phyloP scores from a whole-genome alignment of 2,888 invertebrate genomes.

The Tipula unca region DNA sequence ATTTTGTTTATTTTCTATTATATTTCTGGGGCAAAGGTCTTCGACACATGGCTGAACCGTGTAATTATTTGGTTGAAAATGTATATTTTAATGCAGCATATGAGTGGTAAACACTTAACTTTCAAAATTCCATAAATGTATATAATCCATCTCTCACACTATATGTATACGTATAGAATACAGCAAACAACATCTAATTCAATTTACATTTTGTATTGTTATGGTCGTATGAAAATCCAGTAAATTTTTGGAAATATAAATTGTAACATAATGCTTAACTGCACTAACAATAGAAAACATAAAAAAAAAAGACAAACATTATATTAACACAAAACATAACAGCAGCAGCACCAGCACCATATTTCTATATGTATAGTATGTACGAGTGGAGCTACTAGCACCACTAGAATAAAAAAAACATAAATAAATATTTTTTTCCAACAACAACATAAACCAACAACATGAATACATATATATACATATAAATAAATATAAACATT shows the following conservation, averaged over 20 bases:
- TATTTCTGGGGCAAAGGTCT: no score
- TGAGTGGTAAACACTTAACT: no score
- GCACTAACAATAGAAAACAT: not conserved
- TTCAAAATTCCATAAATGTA: no score
- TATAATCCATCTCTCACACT: not conserved
- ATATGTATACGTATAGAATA: no score
- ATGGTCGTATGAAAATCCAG: not conserved
- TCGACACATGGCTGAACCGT: no score
- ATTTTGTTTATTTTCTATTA: no score
- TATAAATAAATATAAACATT: slow-evolving; percentile 14
- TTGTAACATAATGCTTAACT: not conserved
- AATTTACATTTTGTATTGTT: not conserved
- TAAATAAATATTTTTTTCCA: not conserved
- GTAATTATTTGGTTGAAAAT: no score
- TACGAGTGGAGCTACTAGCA: not conserved
- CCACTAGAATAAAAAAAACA: not conserved
- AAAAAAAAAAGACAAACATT: not conserved
- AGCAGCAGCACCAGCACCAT: not conserved
- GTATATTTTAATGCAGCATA: no score
- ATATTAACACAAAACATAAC: not conserved
- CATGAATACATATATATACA: no score
- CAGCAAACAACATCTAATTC: not conserved
- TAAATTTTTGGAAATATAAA: not conserved
- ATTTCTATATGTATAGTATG: not conserved
- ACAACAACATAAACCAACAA: slow-evolving; percentile 3